A percentile compares a stretch with the other conserved stretches of the same genome.
These are phyloP conservation scores for Drosophila borborema DNA, from an alignment of 2,888 invertebrate species.

Conservation along the genomic window DNA sequence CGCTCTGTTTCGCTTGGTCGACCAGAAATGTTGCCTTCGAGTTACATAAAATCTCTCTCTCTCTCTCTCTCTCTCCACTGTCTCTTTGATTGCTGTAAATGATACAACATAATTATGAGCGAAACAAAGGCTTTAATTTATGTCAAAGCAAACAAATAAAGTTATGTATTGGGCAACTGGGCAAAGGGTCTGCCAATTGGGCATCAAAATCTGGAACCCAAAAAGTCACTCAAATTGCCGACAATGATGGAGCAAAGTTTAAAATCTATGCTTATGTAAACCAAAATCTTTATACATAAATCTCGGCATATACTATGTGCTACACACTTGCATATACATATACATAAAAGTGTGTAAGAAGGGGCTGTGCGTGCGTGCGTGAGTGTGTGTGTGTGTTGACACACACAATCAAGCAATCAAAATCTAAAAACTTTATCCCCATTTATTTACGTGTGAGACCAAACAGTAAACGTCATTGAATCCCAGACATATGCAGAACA, in stretches of 20 bases:
- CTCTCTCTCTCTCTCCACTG: constrained; percentile 1
- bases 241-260: constrained; percentile 54
- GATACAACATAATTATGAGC: constrained; percentile 73
- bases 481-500: constrained; percentile 33
- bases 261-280: constrained; percentile 53
- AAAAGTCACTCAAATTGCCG: constrained; percentile 46
- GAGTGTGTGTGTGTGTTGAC: constrained; percentile 61
- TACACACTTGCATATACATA: background rate
- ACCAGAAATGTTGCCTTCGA: constrained; percentile 37
- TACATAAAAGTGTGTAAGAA: background rate
- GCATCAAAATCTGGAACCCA: constrained; percentile 40
- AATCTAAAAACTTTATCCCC: constrained; percentile 79
- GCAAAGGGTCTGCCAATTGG: constrained; percentile 24
- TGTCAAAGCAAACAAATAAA: constrained; percentile 59
- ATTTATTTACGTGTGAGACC: constrained; percentile 65
- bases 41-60: constrained; percentile 53
- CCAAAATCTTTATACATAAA: constrained; percentile 41
- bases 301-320: constrained; percentile 1
- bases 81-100: constrained; percentile 65
- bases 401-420: constrained; percentile 82
- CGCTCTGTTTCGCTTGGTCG: constrained; percentile 66
- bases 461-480: constrained; percentile 57
- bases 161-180: background rate
- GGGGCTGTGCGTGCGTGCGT: constrained; percentile 15
- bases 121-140: constrained; percentile 53